Percentiles rank a stretch among this genome's conserved stretches.
These are phyloP conservation scores for Alces alces DNA, from an alignment of 2,113 vertebrate genomes.

Conservation along the genomic window DNA sequence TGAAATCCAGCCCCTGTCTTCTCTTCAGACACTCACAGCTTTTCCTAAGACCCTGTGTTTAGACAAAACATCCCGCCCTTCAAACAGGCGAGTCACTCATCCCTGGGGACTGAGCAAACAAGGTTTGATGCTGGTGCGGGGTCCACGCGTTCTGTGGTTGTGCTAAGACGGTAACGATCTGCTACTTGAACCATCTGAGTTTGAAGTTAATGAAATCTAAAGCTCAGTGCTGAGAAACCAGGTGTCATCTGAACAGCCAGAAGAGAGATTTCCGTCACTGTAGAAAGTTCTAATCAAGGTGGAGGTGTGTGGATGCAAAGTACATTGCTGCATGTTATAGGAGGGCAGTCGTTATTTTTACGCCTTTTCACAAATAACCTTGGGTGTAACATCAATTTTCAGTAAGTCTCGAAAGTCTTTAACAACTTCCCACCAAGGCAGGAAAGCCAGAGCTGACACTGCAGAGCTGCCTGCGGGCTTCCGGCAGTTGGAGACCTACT, in stretches of 20 bases:
- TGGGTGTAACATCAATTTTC: neutral
- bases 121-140: fast-evolving
- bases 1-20: neutral
- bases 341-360: fast-evolving
- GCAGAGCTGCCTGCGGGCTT: neutral
- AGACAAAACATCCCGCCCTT: neutral
- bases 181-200: too few species aligned
- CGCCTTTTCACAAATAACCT: too few species aligned
- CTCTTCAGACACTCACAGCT: too few species aligned
- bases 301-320: neutral
- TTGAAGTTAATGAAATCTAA: neutral
- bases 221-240: neutral
- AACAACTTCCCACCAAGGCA: fast-evolving
- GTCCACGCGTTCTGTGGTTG: fast-evolving
- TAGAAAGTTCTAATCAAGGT: neutral
- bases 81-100: fast-evolving
- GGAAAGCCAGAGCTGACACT: neutral
- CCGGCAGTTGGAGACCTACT: neutral
- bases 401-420: neutral
- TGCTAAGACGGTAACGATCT: fast-evolving
- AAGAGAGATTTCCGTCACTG: neutral
- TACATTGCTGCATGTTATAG: fast-evolving
- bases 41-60: neutral
- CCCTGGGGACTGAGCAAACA: neutral
- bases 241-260: neutral